Percentiles rank a stretch among this genome's conserved stretches.
Conservation (phyloP, 2,113 vertebrate species). For the Odobenus rosmarus region DNA sequence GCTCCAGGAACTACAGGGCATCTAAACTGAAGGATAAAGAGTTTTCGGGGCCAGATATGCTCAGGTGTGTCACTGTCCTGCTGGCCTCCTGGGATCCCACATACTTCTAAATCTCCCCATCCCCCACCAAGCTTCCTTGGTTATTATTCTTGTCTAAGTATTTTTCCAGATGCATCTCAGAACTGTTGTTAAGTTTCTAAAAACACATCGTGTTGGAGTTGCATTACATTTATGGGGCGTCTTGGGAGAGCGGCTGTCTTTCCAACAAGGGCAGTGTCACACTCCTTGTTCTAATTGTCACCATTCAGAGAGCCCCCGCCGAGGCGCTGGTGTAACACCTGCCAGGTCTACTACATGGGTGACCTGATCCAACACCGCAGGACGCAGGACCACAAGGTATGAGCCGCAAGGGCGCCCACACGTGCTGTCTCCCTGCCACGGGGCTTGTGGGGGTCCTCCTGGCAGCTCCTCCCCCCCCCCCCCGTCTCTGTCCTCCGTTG, state of each 20-base stretch:
- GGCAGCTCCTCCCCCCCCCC: neutral
- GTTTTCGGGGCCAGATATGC: neutral
- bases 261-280: neutral
- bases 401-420: fast-evolving
- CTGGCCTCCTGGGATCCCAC: neutral
- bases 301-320: slow-evolving; percentile 85
- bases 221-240: fast-evolving
- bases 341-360: slow-evolving; percentile 92
- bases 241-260: neutral
- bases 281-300: neutral
- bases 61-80: neutral
- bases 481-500: neutral
- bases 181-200: neutral
- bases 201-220: neutral
- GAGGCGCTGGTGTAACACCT: slow-evolving; percentile 94
- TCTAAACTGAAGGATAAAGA: neutral
- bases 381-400: slow-evolving; percentile 94
- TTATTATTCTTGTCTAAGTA: neutral
- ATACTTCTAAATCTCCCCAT: neutral
- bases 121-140: neutral
- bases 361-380: slow-evolving; percentile 94
- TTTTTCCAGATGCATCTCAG: neutral
- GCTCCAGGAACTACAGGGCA: neutral
- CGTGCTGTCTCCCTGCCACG: neutral
- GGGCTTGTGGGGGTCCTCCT: neutral